These are phyloP conservation scores for Bathynomus jamesi DNA, from an alignment of 1,140 invertebrate species.

Conservation along the genomic window DNA sequence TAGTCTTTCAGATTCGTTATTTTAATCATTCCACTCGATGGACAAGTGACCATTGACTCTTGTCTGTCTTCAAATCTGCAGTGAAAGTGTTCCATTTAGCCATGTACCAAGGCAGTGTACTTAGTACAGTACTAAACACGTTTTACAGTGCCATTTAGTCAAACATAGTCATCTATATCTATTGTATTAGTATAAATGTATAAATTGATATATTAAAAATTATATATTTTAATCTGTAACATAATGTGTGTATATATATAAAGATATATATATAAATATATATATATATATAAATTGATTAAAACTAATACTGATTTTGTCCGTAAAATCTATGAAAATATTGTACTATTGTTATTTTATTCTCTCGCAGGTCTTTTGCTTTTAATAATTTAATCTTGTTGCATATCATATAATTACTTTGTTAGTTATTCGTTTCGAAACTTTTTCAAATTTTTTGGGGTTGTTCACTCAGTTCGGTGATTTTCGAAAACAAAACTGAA, in stretches of 20 bases:
- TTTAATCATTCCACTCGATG: background rate
- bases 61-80: too few relatives aligned
- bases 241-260: background rate
- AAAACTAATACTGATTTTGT: too few relatives aligned
- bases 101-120: background rate
- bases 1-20: background rate
- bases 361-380: too few relatives aligned
- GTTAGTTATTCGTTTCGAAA: too few relatives aligned
- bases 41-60: background rate
- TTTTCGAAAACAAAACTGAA: too few relatives aligned
- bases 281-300: constrained; percentile 13
- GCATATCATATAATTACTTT: too few relatives aligned
- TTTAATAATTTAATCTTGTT: too few relatives aligned
- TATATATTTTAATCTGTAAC: background rate
- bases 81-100: too few relatives aligned
- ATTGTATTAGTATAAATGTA: constrained; percentile 4
- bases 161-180: background rate
- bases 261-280: constrained; percentile 10
- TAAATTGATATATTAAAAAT: constrained; percentile 1
- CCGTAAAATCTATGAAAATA: too few relatives aligned
- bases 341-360: too few relatives aligned
- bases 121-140: background rate
- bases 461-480: too few relatives aligned
- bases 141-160: background rate
- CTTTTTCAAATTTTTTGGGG: too few relatives aligned